Evolutionary conservation across 1,140 invertebrate species (phyloP).

Genomic region (Colletes latitarsis): DNA sequence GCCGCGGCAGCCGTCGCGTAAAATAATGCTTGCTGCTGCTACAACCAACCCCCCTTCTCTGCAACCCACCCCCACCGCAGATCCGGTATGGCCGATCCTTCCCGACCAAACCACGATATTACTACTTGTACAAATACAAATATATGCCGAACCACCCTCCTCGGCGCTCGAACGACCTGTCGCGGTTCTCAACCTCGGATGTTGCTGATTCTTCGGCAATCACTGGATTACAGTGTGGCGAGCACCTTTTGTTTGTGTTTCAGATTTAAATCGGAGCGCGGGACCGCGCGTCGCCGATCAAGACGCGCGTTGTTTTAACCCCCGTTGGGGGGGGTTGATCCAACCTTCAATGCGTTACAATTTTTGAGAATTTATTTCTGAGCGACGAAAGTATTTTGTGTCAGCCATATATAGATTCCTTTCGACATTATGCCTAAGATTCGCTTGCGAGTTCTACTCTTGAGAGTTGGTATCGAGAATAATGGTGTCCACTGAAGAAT

Average conservation of each 20-base stretch:
- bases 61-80: neutral
- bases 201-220: neutral
- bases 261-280: neutral
- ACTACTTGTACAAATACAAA: slow-evolving; percentile 75
- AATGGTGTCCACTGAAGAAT: no score
- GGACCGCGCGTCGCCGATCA: no score
- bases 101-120: slow-evolving; percentile 65
- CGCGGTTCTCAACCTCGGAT: neutral
- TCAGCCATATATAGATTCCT: no score
- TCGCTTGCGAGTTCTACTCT: no score
- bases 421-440: no score
- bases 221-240: neutral
- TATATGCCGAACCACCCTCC: slow-evolving; percentile 50
- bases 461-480: no score
- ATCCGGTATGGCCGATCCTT: neutral
- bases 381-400: no score
- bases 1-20: slow-evolving; percentile 6
- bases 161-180: neutral
- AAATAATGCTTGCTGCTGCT: slow-evolving; percentile 44
- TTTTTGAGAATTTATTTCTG: no score
- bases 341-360: no score
- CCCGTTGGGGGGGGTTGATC: no score
- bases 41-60: no score
- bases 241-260: neutral
- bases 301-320: no score